Evolutionary conservation across 2,797 vertebrate genomes (phyloP).

Genomic region (Lagorchestes hirsutus): DNA sequence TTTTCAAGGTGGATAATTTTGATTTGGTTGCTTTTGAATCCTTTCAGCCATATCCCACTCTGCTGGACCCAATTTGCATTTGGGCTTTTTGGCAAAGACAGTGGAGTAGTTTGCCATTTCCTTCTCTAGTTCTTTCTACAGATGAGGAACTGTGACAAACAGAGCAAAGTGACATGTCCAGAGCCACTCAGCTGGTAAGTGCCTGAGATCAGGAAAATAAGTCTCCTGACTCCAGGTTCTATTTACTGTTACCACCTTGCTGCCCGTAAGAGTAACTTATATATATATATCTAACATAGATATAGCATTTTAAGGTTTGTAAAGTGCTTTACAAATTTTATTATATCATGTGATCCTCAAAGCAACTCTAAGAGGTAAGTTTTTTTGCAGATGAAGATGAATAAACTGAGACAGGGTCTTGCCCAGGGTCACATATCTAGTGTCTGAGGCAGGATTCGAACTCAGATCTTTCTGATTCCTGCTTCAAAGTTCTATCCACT

Average conservation of each 20-base stretch:
- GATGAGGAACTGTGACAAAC: background rate
- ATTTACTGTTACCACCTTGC: background rate
- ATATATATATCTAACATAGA: background rate
- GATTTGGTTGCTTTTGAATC: background rate
- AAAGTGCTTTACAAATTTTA: background rate
- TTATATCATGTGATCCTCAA: background rate
- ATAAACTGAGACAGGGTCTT: background rate
- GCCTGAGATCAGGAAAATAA: background rate
- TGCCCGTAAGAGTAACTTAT: background rate
- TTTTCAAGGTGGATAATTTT: background rate
- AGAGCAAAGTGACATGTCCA: background rate
- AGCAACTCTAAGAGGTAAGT: background rate
- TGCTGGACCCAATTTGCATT: background rate
- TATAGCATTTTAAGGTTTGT: background rate
- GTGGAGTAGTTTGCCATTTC: background rate
- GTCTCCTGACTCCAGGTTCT: background rate
- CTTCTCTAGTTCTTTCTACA: background rate
- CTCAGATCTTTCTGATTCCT: background rate
- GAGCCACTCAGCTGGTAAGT: background rate
- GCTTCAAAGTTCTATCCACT: background rate
- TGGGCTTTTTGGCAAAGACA: background rate
- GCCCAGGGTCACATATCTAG: background rate
- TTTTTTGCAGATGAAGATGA: background rate
- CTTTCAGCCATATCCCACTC: background rate
- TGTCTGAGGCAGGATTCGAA: background rate